Conservation (phyloP, 2,888 invertebrate species). For the Dryococelus australis region DNA sequence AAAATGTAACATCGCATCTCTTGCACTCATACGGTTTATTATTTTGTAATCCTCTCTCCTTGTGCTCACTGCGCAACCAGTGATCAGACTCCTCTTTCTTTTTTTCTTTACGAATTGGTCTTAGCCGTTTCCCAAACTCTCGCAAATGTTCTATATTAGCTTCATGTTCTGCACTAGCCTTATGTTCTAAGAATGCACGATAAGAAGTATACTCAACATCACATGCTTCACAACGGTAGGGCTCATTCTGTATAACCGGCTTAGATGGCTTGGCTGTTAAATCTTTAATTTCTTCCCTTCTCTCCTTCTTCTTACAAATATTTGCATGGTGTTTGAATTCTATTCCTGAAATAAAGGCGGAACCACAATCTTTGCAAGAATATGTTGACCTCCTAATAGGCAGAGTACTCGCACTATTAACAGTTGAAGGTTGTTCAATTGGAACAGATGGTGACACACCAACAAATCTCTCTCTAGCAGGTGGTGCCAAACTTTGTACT, state of each 20-base stretch:
- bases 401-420: neutral
- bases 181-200: neutral
- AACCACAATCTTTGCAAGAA: neutral
- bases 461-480: neutral
- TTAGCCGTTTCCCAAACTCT: neutral
- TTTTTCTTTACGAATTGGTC: neutral
- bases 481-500: neutral
- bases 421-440: neutral
- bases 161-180: neutral
- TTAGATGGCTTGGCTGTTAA: neutral
- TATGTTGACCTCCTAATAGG: neutral
- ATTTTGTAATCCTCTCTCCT: neutral
- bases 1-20: neutral
- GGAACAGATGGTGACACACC: neutral
- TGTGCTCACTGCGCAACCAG: neutral
- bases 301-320: neutral
- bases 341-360: neutral
- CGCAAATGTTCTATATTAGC: slow-evolving; percentile 6
- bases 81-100: neutral
- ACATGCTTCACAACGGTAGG: neutral
- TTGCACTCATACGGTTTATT: neutral
- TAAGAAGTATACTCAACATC: neutral
- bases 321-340: neutral
- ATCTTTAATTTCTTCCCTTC: neutral
- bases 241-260: neutral